A percentile compares a stretch with the other conserved stretches of the same genome.
Conservation (phyloP, 2,888 invertebrate species). For the Campoplex nolae region DNA sequence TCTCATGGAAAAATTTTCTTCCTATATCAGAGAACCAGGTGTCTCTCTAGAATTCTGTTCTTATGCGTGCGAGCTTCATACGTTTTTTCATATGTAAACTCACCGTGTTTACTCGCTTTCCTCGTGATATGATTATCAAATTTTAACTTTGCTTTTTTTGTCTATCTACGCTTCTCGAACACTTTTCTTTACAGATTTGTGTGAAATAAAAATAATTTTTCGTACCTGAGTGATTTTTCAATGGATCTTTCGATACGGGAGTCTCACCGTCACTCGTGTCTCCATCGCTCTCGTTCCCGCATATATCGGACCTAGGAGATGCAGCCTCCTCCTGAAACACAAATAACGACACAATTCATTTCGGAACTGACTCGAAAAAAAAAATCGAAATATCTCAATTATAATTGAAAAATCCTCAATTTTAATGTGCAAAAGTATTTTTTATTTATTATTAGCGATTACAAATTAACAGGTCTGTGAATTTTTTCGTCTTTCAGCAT, state of each 20-base stretch:
- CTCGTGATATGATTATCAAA: not conserved
- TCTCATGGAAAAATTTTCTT: constrained; percentile 63
- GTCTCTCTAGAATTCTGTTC: constrained; percentile 43
- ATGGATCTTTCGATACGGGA: constrained; percentile 79
- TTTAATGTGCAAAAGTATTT: too few species aligned
- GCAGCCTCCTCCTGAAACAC: constrained; percentile 81
- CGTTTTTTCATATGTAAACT: not conserved
- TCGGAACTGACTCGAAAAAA: not conserved
- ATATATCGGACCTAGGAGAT: constrained; percentile 82
- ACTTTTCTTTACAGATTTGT: not conserved
- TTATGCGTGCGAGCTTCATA: not conserved
- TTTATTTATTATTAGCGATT: not conserved
- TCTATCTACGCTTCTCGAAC: too few species aligned
- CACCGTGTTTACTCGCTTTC: not conserved
- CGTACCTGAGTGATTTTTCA: constrained; percentile 81
- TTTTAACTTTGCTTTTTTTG: not conserved
- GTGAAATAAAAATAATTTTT: not conserved
- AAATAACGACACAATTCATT: constrained; percentile 20
- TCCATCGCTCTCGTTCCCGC: constrained; percentile 82
- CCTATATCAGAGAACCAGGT: constrained; percentile 29
- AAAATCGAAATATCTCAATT: not conserved
- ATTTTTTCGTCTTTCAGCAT: not conserved
- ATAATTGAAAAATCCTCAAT: not conserved
- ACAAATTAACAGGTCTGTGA: not conserved
- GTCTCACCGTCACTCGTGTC: constrained; percentile 83